These are phyloP conservation scores for Vireo griseus DNA, from an alignment of 2,797 vertebrate genomes.

Conservation along the genomic window DNA sequence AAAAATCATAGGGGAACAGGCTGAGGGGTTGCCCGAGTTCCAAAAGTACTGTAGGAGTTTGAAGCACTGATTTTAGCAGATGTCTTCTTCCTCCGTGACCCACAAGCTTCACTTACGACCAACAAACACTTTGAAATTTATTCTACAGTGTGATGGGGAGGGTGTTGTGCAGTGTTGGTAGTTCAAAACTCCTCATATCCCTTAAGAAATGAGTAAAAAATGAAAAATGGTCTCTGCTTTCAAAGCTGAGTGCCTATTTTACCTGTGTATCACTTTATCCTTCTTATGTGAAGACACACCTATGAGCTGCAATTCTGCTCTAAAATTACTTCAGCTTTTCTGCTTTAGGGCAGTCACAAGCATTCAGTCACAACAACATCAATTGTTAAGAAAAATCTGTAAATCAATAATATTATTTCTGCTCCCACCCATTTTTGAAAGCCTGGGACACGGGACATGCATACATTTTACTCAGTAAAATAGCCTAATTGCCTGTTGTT, in stretches of 20 bases:
- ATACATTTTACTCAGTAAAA: background rate
- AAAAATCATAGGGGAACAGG: background rate
- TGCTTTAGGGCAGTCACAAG: background rate
- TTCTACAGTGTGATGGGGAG: background rate
- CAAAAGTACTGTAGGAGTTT: background rate
- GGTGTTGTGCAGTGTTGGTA: background rate
- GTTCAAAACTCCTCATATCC: background rate
- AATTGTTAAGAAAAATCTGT: background rate
- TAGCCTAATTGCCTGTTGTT: slow-evolving; percentile 7
- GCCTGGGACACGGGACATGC: background rate
- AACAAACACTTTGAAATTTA: background rate
- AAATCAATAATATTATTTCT: background rate
- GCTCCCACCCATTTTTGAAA: background rate
- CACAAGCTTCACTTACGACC: background rate
- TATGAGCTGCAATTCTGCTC: background rate
- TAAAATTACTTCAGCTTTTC: background rate
- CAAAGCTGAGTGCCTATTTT: background rate
- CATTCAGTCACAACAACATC: background rate
- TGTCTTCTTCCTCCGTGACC: background rate
- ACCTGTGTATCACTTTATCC: background rate
- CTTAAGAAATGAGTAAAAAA: background rate
- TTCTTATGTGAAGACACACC: background rate
- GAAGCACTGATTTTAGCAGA: background rate
- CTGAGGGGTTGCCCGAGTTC: background rate
- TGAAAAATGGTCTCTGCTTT: background rate